Conservation (phyloP, 2,113 vertebrate species). For the Nymphicus hollandicus region DNA sequence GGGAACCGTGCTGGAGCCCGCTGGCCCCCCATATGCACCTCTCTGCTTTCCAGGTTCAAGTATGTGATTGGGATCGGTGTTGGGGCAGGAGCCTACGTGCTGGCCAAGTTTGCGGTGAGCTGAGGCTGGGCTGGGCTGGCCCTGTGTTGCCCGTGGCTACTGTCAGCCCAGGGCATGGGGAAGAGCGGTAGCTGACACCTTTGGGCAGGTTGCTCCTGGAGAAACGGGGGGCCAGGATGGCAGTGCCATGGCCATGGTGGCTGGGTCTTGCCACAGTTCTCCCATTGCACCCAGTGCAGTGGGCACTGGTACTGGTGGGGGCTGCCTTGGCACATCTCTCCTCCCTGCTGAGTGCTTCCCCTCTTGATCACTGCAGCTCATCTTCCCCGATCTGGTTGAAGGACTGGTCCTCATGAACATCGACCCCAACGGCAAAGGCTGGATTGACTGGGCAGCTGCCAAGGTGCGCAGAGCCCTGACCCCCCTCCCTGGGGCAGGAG, state of each 20-base stretch:
- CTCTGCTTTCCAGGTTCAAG: slow-evolving; percentile 84
- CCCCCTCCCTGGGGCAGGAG: neutral
- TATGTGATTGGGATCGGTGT: slow-evolving; percentile 95
- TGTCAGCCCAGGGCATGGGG: neutral
- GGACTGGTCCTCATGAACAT: slow-evolving; percentile 96
- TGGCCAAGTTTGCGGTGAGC: slow-evolving; percentile 95
- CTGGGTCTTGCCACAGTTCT: neutral
- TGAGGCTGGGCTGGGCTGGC: neutral
- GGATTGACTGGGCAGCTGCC: slow-evolving; percentile 97
- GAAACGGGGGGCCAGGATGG: fast-evolving
- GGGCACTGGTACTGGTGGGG: neutral
- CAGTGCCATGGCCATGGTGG: neutral
- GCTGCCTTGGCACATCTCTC: neutral
- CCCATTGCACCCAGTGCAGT: neutral
- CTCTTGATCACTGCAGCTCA: slow-evolving; percentile 76
- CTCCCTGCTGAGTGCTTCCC: neutral
- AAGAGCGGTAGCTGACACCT: neutral
- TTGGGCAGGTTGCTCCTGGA: neutral
- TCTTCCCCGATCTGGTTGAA: slow-evolving; percentile 93
- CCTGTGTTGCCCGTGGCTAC: neutral
- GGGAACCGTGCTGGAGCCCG: neutral
- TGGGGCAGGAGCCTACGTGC: slow-evolving; percentile 91
- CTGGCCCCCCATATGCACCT: fast-evolving
- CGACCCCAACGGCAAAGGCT: slow-evolving; percentile 95
- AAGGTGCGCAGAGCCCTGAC: slow-evolving; percentile 74